Conservation (phyloP, 2,888 invertebrate species). For the Cephus spinipes region DNA sequence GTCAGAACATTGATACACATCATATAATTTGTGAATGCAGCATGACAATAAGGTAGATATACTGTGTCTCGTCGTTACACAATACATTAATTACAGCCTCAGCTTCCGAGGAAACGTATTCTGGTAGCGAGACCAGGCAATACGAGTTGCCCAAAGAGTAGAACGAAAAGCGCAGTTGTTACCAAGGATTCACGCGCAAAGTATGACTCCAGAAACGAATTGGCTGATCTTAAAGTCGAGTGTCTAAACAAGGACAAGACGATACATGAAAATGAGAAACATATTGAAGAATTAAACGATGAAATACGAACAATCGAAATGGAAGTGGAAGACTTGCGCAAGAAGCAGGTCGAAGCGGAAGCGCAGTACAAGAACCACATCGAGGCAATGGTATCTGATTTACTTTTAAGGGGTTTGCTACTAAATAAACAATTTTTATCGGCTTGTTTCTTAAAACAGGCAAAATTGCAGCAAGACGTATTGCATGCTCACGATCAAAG, state of each 20-base stretch:
- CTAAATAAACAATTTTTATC: too few relatives aligned
- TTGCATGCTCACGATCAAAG: slow-evolving; percentile 43
- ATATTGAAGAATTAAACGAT: slow-evolving; percentile 53
- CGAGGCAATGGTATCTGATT: slow-evolving; percentile 49
- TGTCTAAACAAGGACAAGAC: slow-evolving; percentile 58
- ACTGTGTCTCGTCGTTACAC: not conserved
- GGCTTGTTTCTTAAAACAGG: slow-evolving; percentile 29
- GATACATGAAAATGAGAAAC: slow-evolving; percentile 57
- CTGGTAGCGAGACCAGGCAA: slow-evolving; percentile 34
- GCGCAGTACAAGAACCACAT: slow-evolving; percentile 50
- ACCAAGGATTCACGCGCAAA: slow-evolving; percentile 37
- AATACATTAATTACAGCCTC: slow-evolving; percentile 42
- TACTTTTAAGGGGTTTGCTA: too few relatives aligned
- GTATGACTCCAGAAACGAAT: slow-evolving; percentile 49
- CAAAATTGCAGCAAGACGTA: slow-evolving; percentile 50
- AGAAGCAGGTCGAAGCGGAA: slow-evolving; percentile 41
- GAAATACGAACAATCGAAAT: slow-evolving; percentile 39
- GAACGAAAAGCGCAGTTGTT: slow-evolving; percentile 31
- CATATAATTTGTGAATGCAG: too few relatives aligned
- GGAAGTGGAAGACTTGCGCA: slow-evolving; percentile 34
- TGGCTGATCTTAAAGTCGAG: slow-evolving; percentile 60
- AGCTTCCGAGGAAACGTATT: slow-evolving; percentile 46
- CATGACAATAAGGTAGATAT: too few relatives aligned
- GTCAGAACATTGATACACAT: too few relatives aligned
- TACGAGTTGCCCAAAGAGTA: slow-evolving; percentile 36